These are phyloP conservation scores for Tupaia chinensis DNA, from an alignment of 2,113 vertebrate species.

Conservation along the genomic window DNA sequence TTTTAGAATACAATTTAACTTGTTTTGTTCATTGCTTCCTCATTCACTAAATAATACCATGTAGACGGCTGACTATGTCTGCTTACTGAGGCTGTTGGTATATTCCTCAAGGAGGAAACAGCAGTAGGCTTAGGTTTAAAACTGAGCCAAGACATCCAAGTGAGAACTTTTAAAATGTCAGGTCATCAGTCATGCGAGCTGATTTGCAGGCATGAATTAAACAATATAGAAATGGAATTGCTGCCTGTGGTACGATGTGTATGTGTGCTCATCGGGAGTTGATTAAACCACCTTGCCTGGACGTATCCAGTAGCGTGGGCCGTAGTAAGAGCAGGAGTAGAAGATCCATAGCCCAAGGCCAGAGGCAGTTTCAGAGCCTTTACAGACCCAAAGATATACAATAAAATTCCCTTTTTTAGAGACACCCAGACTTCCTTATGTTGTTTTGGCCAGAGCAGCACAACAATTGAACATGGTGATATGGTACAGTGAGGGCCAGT, in stretches of 20 bases:
- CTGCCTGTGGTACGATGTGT: not conserved
- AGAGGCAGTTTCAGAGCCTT: not conserved
- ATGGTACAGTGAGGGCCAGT: not conserved
- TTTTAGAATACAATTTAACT: not conserved
- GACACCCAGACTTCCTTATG: not conserved
- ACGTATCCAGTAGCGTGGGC: not conserved
- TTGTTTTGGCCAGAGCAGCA: not conserved
- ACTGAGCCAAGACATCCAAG: not conserved
- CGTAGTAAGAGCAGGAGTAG: too few relatives aligned
- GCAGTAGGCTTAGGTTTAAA: slow-evolving; percentile 31
- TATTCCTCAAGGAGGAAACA: not conserved
- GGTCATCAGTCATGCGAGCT: not conserved
- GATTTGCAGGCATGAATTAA: not conserved
- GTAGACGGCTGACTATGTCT: not conserved
- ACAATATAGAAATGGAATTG: not conserved
- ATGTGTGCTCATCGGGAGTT: not conserved
- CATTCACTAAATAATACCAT: not conserved
- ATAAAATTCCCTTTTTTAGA: not conserved
- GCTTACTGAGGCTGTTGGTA: not conserved
- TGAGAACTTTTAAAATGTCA: slow-evolving; percentile 10
- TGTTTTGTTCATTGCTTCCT: not conserved
- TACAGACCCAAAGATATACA: not conserved
- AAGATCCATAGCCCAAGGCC: not conserved
- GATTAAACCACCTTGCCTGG: not conserved
- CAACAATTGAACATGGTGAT: not conserved